These are phyloP conservation scores for Fregetta grallaria DNA, from an alignment of 2,113 vertebrate species.

Conservation along the genomic window DNA sequence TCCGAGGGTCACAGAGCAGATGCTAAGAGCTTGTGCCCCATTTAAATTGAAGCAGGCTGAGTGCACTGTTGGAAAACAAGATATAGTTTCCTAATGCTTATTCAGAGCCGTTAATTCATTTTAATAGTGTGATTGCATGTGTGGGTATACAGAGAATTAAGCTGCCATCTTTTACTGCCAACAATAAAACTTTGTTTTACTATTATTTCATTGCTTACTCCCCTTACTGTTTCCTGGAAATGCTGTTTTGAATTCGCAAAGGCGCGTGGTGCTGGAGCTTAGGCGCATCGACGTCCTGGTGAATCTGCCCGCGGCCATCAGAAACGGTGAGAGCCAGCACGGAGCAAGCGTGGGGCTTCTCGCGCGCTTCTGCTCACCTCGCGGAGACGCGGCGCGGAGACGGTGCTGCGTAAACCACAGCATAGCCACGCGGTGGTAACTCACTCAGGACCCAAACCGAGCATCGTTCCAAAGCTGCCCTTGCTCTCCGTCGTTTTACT, in stretches of 20 bases:
- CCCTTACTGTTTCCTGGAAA: neutral
- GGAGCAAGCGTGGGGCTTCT: neutral
- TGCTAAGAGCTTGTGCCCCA: neutral
- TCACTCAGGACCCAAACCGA: no score
- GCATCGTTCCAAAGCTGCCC: neutral
- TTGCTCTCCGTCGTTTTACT: neutral
- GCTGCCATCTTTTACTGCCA: neutral
- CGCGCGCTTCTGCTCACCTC: neutral
- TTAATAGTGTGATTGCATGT: neutral
- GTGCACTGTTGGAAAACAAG: neutral
- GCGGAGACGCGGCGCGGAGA: fast-evolving
- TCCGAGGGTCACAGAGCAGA: neutral
- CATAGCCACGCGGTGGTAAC: neutral
- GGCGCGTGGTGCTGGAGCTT: neutral
- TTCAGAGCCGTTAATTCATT: neutral
- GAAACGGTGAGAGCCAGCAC: neutral
- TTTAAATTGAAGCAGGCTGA: neutral
- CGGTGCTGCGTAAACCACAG: neutral
- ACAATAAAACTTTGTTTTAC: neutral
- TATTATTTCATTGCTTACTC: neutral
- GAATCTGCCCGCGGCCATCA: neutral
- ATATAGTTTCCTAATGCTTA: neutral
- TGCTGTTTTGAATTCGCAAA: neutral
- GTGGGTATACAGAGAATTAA: neutral
- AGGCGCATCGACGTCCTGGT: neutral